A percentile compares a stretch with the other conserved stretches of the same genome.
Evolutionary conservation across 1,140 invertebrate species (phyloP).

Genomic region (Heliothis virescens): DNA sequence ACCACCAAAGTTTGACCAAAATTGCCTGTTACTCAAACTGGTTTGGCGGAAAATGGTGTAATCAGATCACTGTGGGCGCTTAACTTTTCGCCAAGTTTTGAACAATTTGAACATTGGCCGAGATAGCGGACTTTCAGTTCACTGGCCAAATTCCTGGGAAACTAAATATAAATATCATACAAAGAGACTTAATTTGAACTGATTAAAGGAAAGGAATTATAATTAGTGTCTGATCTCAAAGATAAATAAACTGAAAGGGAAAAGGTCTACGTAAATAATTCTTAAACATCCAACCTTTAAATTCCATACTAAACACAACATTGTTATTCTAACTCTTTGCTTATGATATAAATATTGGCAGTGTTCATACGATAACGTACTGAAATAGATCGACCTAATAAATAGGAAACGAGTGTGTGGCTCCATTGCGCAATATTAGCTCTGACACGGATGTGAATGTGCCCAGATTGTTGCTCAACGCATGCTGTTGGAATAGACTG

Average conservation of each 20-base stretch:
- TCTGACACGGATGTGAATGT: constrained; percentile 66
- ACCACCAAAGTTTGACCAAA: not conserved
- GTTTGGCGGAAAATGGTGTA: not conserved
- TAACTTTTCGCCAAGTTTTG: constrained; percentile 11
- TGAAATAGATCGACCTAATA: constrained; percentile 76
- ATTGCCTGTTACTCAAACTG: not conserved
- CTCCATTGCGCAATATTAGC: constrained; percentile 66
- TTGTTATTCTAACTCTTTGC: constrained; percentile 34
- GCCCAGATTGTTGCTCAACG: constrained; percentile 66
- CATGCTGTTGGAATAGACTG: constrained; percentile 31
- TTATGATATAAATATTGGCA: constrained; percentile 65
- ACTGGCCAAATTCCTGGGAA: not conserved
- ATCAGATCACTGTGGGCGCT: constrained; percentile 9
- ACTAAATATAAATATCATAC: not conserved
- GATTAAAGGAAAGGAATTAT: no score
- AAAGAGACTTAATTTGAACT: no score
- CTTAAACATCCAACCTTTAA: not conserved
- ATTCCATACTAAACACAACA: not conserved
- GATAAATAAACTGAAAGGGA: not conserved
- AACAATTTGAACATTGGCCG: not conserved
- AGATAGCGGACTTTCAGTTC: constrained; percentile 3
- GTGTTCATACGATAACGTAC: constrained; percentile 62
- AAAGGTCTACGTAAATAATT: not conserved
- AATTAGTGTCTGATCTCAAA: no score
- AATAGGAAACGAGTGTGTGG: constrained; percentile 63